Conservation (phyloP, 2,797 vertebrate species). For the Eulemur rubriventer region DNA sequence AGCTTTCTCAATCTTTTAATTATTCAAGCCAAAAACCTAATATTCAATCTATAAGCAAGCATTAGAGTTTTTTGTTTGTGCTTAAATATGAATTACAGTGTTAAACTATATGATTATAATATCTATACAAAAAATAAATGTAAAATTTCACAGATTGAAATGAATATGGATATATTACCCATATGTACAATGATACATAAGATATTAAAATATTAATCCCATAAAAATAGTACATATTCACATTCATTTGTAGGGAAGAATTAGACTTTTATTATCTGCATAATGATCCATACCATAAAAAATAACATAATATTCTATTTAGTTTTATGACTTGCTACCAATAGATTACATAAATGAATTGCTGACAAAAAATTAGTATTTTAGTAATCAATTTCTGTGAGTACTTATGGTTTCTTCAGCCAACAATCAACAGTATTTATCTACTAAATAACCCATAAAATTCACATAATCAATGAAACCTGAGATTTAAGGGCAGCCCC, state of each 20-base stretch:
- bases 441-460: constrained; percentile 67
- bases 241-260: neutral
- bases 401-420: constrained; percentile 36
- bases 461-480: constrained; percentile 10
- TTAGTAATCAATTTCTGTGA: constrained; percentile 55
- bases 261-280: constrained; percentile 17
- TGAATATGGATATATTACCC: neutral
- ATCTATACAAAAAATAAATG: neutral
- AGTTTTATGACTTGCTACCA: neutral
- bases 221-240: neutral
- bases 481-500: neutral
- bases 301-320: neutral
- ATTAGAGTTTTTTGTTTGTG: neutral
- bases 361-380: constrained; percentile 25
- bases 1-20: neutral
- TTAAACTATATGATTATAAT: neutral
- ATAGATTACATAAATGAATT: constrained; percentile 46
- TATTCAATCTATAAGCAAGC: neutral
- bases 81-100: neutral
- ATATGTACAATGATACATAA: neutral
- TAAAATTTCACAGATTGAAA: neutral
- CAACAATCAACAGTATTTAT: constrained; percentile 64
- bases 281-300: neutral
- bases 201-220: neutral
- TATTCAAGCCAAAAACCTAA: neutral